Base-by-base conservation (phyloP, 1,140 invertebrate species). In the Dufourea novaeangliae region DNA sequence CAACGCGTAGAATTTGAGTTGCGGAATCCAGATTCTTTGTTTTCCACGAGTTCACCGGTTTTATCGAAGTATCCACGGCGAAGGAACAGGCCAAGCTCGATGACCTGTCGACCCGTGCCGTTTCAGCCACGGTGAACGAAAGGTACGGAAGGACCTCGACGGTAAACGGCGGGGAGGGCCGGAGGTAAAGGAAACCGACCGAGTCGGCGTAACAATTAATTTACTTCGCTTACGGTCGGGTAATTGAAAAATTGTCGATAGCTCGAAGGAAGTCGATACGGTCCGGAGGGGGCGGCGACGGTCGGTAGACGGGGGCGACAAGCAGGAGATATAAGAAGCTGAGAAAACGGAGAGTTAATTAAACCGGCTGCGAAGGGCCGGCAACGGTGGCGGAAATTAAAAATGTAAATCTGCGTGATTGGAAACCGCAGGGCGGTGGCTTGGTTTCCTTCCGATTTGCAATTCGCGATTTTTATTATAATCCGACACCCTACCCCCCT, bases 261-360 rank as follows among this genome's bases (percentile, higher is more conserved):
- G 82, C 64, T 63, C 74, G 69, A 66, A 79, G 83, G 79, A 85
- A 82, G 84, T 74, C 75, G 72, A 78, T 64, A 72, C 61, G 44
- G 7, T n/a, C 7, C n/a, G 12, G 41, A 59, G 37, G 22, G 50
- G 34, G 25, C 11, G n/a, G 25, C 10, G 11, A n/a, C n/a, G 34
- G 2, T 8, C 32, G 56, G 64, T 67, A 29, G 39, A 46, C 63
- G 78, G 46, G 80, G 74, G 72, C 75, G 80, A 80, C 62, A 76
- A 79, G 44, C 77, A 29, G 12, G 14, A 59, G 75, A 82, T 88
- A 86, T 88, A 88, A 88, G 86, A 87, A 86, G 80, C 83, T n/a
- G 87, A 88, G 87, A 86, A 87, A 88, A 87, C 73, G 79, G 85
- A 88, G 88, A 88, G 88, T 88, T 88, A 89, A 89, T 89, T 89